Conservation (phyloP, 2,888 invertebrate species). For the Aradus depressus region DNA sequence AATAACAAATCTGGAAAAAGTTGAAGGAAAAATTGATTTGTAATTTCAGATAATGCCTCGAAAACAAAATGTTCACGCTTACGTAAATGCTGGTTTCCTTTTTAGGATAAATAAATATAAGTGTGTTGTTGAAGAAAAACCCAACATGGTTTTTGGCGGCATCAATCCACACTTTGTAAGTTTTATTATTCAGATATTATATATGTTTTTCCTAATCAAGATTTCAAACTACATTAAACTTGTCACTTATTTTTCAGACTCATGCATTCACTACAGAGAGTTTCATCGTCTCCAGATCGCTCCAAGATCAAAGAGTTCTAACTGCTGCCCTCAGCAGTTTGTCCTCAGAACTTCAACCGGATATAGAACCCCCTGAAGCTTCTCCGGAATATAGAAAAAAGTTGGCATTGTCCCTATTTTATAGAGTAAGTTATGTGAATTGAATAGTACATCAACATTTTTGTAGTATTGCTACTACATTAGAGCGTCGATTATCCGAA, state of each 20-base stretch:
- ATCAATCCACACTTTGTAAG: conserved; percentile 39
- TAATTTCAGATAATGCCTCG: conserved; percentile 57
- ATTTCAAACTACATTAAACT: too few relatives aligned
- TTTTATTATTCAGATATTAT: too few relatives aligned
- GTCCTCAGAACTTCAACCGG: conserved; percentile 51
- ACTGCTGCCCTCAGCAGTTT: conserved; percentile 43
- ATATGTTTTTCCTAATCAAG: too few relatives aligned
- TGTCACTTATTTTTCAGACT: conserved; percentile 35
- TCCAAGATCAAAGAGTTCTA: conserved; percentile 40
- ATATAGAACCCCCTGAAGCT: conserved; percentile 51
- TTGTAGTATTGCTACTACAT: too few relatives aligned
- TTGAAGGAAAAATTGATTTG: too few relatives aligned
- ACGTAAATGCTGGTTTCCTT: conserved; percentile 62
- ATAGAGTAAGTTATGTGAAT: conserved; percentile 58
- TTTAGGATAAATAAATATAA: conserved; percentile 44
- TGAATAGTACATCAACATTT: too few relatives aligned
- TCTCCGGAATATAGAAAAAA: conserved; percentile 51
- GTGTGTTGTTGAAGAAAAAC: conserved; percentile 42
- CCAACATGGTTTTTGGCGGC: conserved; percentile 43
- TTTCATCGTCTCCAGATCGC: conserved; percentile 39
- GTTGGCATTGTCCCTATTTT: conserved; percentile 62
- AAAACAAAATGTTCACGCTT: conserved; percentile 63
- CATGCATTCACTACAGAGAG: conserved; percentile 50
- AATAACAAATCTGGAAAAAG: too few relatives aligned
- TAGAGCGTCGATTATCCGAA: too few relatives aligned